Evolutionary conservation across 1,140 invertebrate species (phyloP), one percentile per base, ranked within the genome.

Genomic region (Periplaneta americana): DNA sequence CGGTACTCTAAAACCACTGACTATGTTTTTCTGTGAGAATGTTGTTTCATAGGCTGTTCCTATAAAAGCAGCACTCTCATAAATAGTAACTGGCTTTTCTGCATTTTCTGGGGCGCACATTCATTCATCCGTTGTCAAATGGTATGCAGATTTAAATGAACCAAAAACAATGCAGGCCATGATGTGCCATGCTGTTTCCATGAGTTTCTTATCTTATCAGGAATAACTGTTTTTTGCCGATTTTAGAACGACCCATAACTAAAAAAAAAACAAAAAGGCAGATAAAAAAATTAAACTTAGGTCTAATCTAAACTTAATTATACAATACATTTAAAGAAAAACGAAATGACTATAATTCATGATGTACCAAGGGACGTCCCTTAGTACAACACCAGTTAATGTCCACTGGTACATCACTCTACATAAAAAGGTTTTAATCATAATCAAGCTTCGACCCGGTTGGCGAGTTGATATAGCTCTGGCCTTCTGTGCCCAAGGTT

Each of bases 101-200:
- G 85, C 83, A 80, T 87, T 83, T 34, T 8, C 66, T 37, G 75
- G 74, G 15, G 66, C 79, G 22, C 76, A 81, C 82, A 88, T 82
- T 85, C 85, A 87, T 74, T 78, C 81, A 66, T 84, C 78, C 34
- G 82, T 75, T n/a, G 84, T n/a, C 81, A 90, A 81, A 90, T 92
- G 92, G 84, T 87, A 87, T 86, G 82, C 81, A 0, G 28, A 80
- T 80, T 88, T 88, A 17, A 89, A 87, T 39, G 86, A 85, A 3
- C 84, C 85, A 84, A 83, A 87, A 28, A 88, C 85, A 4, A 34
- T 78, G 28, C 33, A n/a, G 28, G 33, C 77, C 35, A 48, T 28
- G 28, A 11, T 28, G 28, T 28, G 28, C 28, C 11, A 13, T 28
- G 75, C 75, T 76, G 75, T 28, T 76, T 76, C 75, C 75, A 76